A percentile compares a stretch with the other conserved stretches of the same genome.
These are phyloP conservation scores for Abscondita cerata DNA, from an alignment of 2,888 invertebrate species.

Conservation along the genomic window DNA sequence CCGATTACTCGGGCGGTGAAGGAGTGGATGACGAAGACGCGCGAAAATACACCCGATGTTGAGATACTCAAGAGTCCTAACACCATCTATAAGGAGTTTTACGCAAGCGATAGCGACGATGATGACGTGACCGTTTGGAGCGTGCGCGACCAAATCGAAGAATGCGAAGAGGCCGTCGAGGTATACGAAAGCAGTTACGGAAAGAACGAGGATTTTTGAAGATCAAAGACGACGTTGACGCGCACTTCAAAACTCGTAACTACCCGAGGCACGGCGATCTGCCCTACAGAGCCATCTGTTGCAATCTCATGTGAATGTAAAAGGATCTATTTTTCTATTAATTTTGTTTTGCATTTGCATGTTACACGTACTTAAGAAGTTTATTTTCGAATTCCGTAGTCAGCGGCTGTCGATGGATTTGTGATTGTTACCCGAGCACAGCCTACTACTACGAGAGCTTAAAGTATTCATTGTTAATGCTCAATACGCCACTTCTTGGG, in stretches of 20 bases:
- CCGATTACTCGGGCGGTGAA: slow-evolving; percentile 68
- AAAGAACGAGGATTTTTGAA: slow-evolving; percentile 54
- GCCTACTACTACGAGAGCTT: background rate
- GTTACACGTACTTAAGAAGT: slow-evolving; percentile 19
- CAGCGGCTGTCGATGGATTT: slow-evolving; percentile 17
- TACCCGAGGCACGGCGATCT: slow-evolving; percentile 50
- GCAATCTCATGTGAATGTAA: slow-evolving; percentile 53
- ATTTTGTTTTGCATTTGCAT: slow-evolving; percentile 29
- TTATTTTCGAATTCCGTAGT: slow-evolving; percentile 18
- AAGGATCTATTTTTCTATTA: slow-evolving; percentile 31
- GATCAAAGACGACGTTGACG: slow-evolving; percentile 49
- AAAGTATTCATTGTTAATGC: background rate
- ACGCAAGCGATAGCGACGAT: slow-evolving; percentile 28
- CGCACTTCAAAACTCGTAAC: slow-evolving; percentile 40
- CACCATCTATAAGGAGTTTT: slow-evolving; percentile 53
- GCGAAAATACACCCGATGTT: slow-evolving; percentile 57
- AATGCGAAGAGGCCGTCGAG: slow-evolving; percentile 48
- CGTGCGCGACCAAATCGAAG: slow-evolving; percentile 32
- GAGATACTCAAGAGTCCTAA: slow-evolving; percentile 57
- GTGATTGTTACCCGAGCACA: background rate
- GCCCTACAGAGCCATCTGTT: slow-evolving; percentile 57
- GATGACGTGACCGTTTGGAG: slow-evolving; percentile 35
- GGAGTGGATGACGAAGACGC: slow-evolving; percentile 63
- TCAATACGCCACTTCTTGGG: background rate
- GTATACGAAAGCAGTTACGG: slow-evolving; percentile 58